phyloP scores from a whole-genome alignment of 2,888 invertebrate species.

The Corbicula japonica region DNA sequence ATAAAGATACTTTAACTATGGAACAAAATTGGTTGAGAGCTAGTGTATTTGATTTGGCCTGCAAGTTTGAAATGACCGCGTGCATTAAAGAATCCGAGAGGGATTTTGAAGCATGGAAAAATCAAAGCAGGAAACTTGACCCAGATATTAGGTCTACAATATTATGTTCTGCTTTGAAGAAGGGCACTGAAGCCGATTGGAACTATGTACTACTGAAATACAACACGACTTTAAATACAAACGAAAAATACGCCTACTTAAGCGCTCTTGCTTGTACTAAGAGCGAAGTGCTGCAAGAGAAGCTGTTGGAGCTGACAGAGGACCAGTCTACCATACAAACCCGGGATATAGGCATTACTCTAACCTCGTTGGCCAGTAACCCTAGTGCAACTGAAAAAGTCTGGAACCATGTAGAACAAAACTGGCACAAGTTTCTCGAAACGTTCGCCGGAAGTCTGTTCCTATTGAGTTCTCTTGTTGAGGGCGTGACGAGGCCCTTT shows the following conservation, averaged over 20 bases:
- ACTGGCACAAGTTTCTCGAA: conserved; percentile 36
- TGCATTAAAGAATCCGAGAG: conserved; percentile 22
- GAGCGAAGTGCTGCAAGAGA: conserved; percentile 9
- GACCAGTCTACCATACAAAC: conserved; percentile 26
- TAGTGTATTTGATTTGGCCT: conserved; percentile 13
- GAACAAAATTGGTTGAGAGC: conserved; percentile 17
- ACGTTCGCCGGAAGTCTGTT: conserved; percentile 43
- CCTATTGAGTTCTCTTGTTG: conserved; percentile 27
- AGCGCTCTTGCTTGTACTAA: conserved; percentile 33
- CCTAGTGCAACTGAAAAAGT: conserved; percentile 11
- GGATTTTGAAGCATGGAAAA: conserved; percentile 22
- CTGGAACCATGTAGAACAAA: conserved; percentile 27
- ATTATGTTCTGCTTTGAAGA: conserved; percentile 34
- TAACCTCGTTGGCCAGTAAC: conserved; percentile 27
- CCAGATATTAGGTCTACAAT: conserved; percentile 19
- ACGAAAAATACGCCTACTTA: conserved; percentile 31
- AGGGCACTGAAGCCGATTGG: conserved; percentile 26
- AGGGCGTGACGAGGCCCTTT: conserved; percentile 38
- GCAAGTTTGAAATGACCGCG: conserved; percentile 9
- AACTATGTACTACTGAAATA: conserved; percentile 24
- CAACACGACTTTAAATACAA: conserved; percentile 26
- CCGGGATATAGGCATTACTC: conserved; percentile 26
- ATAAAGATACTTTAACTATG: conserved; percentile 22
- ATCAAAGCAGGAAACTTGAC: neutral
- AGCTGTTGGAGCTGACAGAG: conserved; percentile 12